Conservation (phyloP, 2,888 invertebrate genomes). For the Cremastobaeus sp. region DNA sequence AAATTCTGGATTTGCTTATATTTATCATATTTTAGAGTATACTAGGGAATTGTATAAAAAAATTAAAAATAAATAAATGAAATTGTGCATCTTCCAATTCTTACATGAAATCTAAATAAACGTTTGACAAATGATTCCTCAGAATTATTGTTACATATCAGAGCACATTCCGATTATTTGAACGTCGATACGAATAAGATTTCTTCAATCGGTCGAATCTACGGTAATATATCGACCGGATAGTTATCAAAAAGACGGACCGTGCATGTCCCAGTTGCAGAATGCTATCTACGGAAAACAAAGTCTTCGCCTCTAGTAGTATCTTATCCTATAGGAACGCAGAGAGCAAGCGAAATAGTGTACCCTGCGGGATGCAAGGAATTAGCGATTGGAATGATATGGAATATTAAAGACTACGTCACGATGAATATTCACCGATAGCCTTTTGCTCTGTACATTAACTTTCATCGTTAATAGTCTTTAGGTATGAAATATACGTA, state of each 20-base stretch:
- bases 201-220: conserved; percentile 41
- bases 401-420: conserved; percentile 68
- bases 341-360: conserved; percentile 53
- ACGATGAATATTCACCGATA: conserved; percentile 65
- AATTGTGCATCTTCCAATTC: too few species aligned
- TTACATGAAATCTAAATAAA: not conserved
- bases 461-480: conserved; percentile 44
- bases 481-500: conserved; percentile 23
- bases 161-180: conserved; percentile 28
- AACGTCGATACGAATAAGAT: conserved; percentile 43
- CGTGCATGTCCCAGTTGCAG: conserved; percentile 40
- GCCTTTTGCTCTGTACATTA: conserved; percentile 57
- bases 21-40: too few species aligned
- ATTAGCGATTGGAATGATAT: conserved; percentile 67
- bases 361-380: conserved; percentile 67
- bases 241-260: conserved; percentile 49
- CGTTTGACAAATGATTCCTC: conserved; percentile 10
- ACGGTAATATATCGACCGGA: conserved; percentile 43
- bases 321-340: conserved; percentile 47
- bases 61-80: too few species aligned
- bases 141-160: conserved; percentile 5
- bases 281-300: conserved; percentile 55
- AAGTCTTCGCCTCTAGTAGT: conserved; percentile 35
- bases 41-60: too few species aligned
- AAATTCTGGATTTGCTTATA: too few species aligned